A percentile compares a stretch with the other conserved stretches of the same genome.
These are phyloP conservation scores for Otis tarda DNA, from an alignment of 2,113 vertebrate species.

Conservation along the genomic window DNA sequence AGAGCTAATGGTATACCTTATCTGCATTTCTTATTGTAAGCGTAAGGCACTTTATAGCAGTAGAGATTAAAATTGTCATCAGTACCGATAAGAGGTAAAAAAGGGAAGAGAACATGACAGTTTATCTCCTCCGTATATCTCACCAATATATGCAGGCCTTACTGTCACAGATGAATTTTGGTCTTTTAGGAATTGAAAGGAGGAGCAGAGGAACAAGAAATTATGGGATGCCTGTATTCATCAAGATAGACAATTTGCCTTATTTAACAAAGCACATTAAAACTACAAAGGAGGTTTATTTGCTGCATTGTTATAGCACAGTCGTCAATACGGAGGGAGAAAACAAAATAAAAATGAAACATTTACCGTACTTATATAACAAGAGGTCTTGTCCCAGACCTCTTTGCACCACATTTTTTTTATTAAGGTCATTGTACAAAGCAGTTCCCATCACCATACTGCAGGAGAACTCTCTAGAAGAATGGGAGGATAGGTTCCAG, in stretches of 20 bases:
- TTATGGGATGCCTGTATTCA: neutral
- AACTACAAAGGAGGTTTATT: neutral
- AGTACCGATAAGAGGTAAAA: neutral
- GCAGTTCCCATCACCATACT: neutral
- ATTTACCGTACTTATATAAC: neutral
- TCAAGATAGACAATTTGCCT: neutral
- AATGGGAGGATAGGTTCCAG: conserved; percentile 9
- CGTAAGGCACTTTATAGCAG: neutral
- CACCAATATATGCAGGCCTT: neutral
- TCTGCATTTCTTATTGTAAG: neutral
- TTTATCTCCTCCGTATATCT: neutral
- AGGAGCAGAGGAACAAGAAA: neutral
- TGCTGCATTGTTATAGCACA: neutral
- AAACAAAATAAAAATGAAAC: neutral
- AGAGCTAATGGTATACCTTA: neutral
- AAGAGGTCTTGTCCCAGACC: neutral
- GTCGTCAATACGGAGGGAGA: neutral
- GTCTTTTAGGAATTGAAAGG: neutral
- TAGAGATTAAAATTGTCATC: neutral
- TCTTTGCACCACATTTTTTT: neutral
- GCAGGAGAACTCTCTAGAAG: neutral
- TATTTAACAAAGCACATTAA: neutral
- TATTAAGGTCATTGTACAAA: conserved; percentile 16
- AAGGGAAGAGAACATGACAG: neutral
- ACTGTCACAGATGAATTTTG: neutral